A percentile compares a stretch with the other conserved stretches of the same genome.
Evolutionary conservation across 2,797 vertebrate genomes (phyloP).

Genomic region (Parauchenoglanis punctatus): DNA sequence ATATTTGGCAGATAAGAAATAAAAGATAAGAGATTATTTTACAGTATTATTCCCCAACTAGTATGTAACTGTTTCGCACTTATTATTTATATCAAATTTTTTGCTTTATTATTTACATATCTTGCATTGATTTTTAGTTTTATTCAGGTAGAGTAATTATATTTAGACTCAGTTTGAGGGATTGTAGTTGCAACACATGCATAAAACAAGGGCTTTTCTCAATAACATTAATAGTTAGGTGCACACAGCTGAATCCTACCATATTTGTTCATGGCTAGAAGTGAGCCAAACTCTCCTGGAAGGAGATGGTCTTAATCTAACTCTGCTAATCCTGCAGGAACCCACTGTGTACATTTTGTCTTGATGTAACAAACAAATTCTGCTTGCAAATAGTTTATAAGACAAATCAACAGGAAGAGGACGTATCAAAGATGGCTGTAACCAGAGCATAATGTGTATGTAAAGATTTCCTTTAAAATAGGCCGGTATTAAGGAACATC

Average conservation of each 20-base stretch:
- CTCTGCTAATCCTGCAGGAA: slow-evolving; percentile 55
- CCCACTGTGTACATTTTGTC: slow-evolving; percentile 53
- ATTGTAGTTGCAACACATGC: background rate
- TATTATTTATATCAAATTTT: background rate
- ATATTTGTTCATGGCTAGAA: background rate
- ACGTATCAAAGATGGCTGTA: slow-evolving; percentile 38
- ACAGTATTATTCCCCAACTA: background rate
- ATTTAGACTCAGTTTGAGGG: background rate
- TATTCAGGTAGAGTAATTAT: background rate
- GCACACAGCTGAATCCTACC: background rate
- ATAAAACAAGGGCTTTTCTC: background rate
- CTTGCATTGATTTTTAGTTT: background rate
- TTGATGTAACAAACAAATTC: slow-evolving; percentile 57
- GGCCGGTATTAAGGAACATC: background rate
- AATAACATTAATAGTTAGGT: background rate
- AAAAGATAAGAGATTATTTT: background rate
- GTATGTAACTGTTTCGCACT: background rate
- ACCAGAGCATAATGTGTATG: slow-evolving; percentile 29
- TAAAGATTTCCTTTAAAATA: slow-evolving; percentile 35
- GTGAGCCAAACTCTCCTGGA: slow-evolving; percentile 8
- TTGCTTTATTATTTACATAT: background rate
- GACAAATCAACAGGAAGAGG: slow-evolving; percentile 50
- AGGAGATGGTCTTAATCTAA: slow-evolving; percentile 5
- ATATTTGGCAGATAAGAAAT: background rate
- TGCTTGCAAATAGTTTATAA: slow-evolving; percentile 53